Conservation (phyloP, 2,113 vertebrate species). For the Notarius lentiginosus region DNA sequence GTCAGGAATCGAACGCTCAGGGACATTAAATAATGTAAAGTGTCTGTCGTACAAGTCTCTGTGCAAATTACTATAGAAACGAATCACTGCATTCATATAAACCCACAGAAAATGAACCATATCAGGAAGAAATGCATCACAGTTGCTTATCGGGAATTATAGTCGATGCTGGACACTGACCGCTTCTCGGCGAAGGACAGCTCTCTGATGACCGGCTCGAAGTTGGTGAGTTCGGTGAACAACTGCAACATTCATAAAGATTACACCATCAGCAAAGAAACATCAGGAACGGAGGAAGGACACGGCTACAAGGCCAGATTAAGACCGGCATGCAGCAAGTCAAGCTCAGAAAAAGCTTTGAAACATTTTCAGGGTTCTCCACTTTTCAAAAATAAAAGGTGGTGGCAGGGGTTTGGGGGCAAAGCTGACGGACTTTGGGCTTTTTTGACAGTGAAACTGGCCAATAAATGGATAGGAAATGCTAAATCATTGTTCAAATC, state of each 20-base stretch:
- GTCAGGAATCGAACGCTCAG: neutral
- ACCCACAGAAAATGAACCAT: too few species aligned
- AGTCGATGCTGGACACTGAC: slow-evolving; percentile 39
- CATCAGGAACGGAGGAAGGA: neutral
- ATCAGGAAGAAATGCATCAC: neutral
- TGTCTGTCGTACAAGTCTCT: too few species aligned
- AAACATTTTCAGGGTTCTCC: too few species aligned
- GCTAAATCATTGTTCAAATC: too few species aligned
- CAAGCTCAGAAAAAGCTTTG: too few species aligned
- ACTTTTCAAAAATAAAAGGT: too few species aligned
- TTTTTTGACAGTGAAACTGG: too few species aligned
- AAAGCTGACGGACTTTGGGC: too few species aligned
- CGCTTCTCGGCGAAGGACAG: slow-evolving; percentile 60
- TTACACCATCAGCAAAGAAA: neutral
- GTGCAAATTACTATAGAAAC: too few species aligned
- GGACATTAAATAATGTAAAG: neutral
- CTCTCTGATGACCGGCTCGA: slow-evolving; percentile 76
- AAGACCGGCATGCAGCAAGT: neutral
- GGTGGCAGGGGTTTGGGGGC: too few species aligned
- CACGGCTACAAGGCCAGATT: neutral
- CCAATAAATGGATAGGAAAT: too few species aligned
- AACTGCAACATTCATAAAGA: slow-evolving; percentile 67
- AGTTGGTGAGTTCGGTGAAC: slow-evolving; percentile 79
- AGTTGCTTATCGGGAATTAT: neutral
- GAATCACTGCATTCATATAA: too few species aligned